phyloP scores from a whole-genome alignment of 2,113 vertebrate species.

The Sapajus apella region DNA sequence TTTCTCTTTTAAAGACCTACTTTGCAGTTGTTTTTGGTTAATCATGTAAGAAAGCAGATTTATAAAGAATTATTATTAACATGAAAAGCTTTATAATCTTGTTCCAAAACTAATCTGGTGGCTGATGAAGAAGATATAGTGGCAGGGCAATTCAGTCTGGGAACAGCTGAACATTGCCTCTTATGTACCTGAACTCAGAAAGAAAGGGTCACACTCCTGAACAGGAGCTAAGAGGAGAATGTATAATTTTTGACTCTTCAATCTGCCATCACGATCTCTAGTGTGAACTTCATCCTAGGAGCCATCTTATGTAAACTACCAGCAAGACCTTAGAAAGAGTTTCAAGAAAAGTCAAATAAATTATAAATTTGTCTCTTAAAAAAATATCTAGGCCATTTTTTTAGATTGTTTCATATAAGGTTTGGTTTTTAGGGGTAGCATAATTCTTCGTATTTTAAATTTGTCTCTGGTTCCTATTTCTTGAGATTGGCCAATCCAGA shows the following conservation, averaged over 20 bases:
- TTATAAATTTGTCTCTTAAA: not conserved
- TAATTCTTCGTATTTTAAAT: not conserved
- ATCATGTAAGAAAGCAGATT: not conserved
- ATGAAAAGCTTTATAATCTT: not conserved
- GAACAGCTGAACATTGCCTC: not conserved
- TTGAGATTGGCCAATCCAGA: not conserved
- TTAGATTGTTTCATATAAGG: not conserved
- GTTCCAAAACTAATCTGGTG: not conserved
- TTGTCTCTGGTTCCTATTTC: slow-evolving; percentile 21
- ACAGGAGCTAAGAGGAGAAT: not conserved
- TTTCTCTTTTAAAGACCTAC: not conserved
- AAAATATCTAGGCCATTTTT: not conserved
- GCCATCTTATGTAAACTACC: not conserved
- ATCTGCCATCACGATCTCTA: not conserved
- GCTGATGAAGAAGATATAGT: not conserved
- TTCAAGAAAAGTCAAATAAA: slow-evolving; percentile 21
- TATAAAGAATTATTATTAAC: not conserved
- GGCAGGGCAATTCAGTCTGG: not conserved
- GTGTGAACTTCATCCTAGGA: not conserved
- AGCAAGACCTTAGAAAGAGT: not conserved
- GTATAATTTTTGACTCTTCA: not conserved
- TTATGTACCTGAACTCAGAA: not conserved
- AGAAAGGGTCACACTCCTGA: not conserved
- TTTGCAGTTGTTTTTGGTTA: not conserved
- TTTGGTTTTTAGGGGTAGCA: not conserved